A percentile compares a stretch with the other conserved stretches of the same genome.
Conservation (phyloP, 1,140 invertebrate species). For the Gryon sp. region DNA sequence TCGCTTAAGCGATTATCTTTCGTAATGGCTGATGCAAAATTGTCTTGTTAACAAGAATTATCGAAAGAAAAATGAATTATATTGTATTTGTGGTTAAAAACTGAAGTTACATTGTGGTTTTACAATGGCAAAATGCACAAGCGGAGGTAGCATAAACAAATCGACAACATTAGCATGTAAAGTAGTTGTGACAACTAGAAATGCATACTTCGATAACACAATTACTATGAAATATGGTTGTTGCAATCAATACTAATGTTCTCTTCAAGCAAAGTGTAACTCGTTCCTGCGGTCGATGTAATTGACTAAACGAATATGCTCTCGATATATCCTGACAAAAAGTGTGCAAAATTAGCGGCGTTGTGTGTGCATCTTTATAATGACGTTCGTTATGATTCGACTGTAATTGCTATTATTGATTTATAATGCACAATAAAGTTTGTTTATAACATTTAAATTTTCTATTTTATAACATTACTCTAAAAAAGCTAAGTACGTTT, state of each 20-base stretch:
- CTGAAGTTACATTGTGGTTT: slow-evolving; percentile 28
- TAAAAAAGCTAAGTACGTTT: too few relatives aligned
- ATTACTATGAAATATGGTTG: slow-evolving; percentile 63
- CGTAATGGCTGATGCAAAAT: neutral
- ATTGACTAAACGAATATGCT: slow-evolving; percentile 43
- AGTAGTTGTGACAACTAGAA: slow-evolving; percentile 61
- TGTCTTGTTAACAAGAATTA: slow-evolving; percentile 36
- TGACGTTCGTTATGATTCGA: slow-evolving; percentile 22
- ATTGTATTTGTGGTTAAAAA: slow-evolving; percentile 25
- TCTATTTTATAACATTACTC: too few relatives aligned
- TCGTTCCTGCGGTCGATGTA: slow-evolving; percentile 47
- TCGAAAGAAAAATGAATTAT: slow-evolving; percentile 9
- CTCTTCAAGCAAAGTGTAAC: slow-evolving; percentile 55
- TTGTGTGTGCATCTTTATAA: slow-evolving; percentile 24
- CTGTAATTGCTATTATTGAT: slow-evolving; percentile 9
- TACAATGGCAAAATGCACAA: slow-evolving; percentile 30
- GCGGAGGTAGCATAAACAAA: slow-evolving; percentile 49
- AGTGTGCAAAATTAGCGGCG: slow-evolving; percentile 37
- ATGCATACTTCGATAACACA: slow-evolving; percentile 59
- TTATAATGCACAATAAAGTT: neutral
- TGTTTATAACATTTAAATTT: neutral
- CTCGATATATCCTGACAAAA: slow-evolving; percentile 38
- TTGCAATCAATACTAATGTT: slow-evolving; percentile 57
- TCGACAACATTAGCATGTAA: slow-evolving; percentile 59
- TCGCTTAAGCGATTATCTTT: neutral